These are phyloP conservation scores for Sandelia bainsii DNA, from an alignment of 2,797 vertebrate species.

Conservation along the genomic window DNA sequence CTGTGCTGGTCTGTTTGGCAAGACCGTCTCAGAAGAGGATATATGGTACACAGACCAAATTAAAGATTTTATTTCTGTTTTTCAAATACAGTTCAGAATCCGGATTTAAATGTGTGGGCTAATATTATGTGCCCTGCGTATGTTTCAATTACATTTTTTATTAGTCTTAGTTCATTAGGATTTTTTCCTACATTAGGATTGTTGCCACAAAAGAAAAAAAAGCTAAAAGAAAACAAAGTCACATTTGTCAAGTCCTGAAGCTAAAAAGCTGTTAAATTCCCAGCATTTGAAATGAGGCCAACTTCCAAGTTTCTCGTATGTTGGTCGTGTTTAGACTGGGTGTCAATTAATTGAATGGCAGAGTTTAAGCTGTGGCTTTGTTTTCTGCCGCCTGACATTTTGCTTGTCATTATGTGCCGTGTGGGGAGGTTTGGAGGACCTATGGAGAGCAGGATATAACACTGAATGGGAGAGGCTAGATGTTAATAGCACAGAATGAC, in stretches of 20 bases:
- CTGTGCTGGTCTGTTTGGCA: conserved; percentile 35
- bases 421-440: conserved; percentile 30
- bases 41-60: conserved; percentile 27
- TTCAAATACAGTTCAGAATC: conserved; percentile 30
- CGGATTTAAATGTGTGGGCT: conserved; percentile 35
- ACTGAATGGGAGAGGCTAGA: conserved; percentile 47
- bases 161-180: conserved; percentile 23
- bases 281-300: conserved; percentile 29
- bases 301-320: conserved; percentile 32
- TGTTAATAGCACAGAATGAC: conserved; percentile 6
- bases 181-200: conserved; percentile 15
- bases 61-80: conserved; percentile 27
- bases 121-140: conserved; percentile 4
- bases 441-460: conserved; percentile 64
- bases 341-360: conserved; percentile 57
- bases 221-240: conserved; percentile 16
- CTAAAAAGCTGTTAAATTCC: conserved; percentile 44
- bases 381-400: conserved; percentile 54
- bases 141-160: conserved; percentile 48
- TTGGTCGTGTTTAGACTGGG: conserved; percentile 48
- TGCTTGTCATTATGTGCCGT: conserved; percentile 29
- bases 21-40: conserved; percentile 55
- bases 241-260: conserved; percentile 27
- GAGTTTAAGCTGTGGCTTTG: conserved; percentile 54
- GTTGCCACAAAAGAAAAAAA: conserved; percentile 21